Evolutionary conservation across 2,888 invertebrate genomes (phyloP), one percentile per base, ranked within the genome.

Genomic region (Heliconius aoede): DNA sequence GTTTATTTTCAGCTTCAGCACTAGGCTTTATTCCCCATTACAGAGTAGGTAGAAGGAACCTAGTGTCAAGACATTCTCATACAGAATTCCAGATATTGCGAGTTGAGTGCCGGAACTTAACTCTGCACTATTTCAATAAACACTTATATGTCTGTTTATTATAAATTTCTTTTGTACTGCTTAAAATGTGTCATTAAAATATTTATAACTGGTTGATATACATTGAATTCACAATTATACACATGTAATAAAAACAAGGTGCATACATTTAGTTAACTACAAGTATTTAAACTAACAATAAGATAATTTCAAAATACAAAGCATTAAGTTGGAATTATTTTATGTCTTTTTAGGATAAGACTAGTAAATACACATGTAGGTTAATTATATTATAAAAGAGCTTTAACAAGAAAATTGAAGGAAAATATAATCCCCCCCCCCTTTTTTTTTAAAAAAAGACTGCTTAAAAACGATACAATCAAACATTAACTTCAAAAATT

Each of bases 201-300:
- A 46, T 46, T 46, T 46, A 46, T 7, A 18, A 46, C 5, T 7
- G 18, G 46, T 55, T 9, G 21, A 51, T 51, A 51, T 51, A 21
- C 51, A 26, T 40, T 0, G 15, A 15, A 60, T 1, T 58, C 11
- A 58, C 2, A n/a, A 58, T 58, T 58, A 58, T 24, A 58, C 11
- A 5, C 4, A 40, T 40, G 13, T 40, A 4, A 15, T 9, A 40
- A 15, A 40, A 46, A 55, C n/a, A n/a, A n/a, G 21, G n/a, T 8
- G 55, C n/a, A 55, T 46, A 55, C n/a, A n/a, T 55, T 55, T 55
- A n/a, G 55, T n/a, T 55, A 55, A n/a, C n/a, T 55, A 55, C 55
- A 55, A n/a, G 8, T n/a, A 55, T 55, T 51, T 55, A n/a, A 55
- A 51, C 21, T 51, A 51, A 51, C 7, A 51, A 55, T n/a, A 55